These are phyloP conservation scores for Nineta flava DNA, from an alignment of 2,888 invertebrate genomes.

Conservation along the genomic window DNA sequence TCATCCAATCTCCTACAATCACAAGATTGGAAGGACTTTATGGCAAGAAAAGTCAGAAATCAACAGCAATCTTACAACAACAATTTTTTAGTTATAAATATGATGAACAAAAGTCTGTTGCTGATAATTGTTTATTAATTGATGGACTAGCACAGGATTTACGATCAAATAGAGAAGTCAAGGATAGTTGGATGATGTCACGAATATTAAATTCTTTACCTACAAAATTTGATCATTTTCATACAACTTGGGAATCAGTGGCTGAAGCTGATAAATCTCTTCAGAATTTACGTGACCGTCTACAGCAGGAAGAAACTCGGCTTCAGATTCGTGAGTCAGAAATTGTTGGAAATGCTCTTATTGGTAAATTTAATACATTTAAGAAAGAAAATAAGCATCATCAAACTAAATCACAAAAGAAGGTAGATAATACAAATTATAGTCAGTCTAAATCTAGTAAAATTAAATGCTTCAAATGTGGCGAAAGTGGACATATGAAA, in stretches of 20 bases:
- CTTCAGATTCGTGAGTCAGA: neutral
- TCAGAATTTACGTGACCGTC: neutral
- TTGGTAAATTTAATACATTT: neutral
- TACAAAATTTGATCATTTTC: neutral
- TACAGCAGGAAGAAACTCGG: neutral
- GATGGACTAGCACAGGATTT: neutral
- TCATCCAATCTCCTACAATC: too few relatives aligned
- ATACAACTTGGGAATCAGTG: neutral
- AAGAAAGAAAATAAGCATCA: neutral
- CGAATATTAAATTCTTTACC: neutral
- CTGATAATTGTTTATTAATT: neutral
- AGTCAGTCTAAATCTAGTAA: neutral
- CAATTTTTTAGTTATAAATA: neutral
- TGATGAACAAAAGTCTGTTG: neutral
- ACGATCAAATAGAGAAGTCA: neutral
- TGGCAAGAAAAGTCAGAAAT: neutral
- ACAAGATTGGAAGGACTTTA: neutral
- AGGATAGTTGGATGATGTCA: neutral
- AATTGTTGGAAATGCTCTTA: neutral
- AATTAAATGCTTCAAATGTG: slow-evolving; percentile 13
- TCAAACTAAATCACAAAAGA: neutral
- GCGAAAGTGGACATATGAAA: slow-evolving; percentile 13
- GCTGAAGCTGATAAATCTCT: neutral
- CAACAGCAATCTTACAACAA: neutral
- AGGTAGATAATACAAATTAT: too few relatives aligned